These are phyloP conservation scores for Sinocyclocheilus maitianheensis DNA, from an alignment of 2,113 vertebrate species.

Conservation along the genomic window DNA sequence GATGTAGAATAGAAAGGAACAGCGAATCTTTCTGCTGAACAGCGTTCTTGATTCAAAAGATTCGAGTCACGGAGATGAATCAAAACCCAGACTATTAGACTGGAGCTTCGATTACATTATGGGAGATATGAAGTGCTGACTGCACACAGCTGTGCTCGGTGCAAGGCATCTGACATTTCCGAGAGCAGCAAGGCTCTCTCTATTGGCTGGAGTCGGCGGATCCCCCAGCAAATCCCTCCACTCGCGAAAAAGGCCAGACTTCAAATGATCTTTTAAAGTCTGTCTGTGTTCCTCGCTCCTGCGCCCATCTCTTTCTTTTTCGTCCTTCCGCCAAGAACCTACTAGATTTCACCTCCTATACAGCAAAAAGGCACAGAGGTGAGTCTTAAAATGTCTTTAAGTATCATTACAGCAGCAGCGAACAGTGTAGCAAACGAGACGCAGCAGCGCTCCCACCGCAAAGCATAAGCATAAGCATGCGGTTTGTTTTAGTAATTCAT, in stretches of 20 bases:
- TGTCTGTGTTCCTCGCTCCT: neutral
- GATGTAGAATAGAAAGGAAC: neutral
- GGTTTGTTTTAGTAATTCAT: conserved; percentile 17
- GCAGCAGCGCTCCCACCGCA: neutral
- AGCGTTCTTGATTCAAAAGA: neutral
- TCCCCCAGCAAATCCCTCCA: conserved; percentile 16
- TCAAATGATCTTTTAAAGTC: conserved; percentile 36
- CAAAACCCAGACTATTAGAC: neutral
- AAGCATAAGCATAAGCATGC: too few species aligned
- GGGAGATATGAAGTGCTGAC: neutral
- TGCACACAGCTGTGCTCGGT: conserved; percentile 15
- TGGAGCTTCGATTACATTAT: neutral
- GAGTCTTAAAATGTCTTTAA: conserved; percentile 10
- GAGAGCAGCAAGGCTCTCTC: neutral
- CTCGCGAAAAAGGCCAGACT: conserved; percentile 30
- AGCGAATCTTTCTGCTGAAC: neutral
- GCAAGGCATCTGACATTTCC: conserved; percentile 19
- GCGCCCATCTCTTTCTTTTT: neutral
- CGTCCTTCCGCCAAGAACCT: neutral
- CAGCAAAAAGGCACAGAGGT: conserved; percentile 12
- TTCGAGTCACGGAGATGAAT: neutral
- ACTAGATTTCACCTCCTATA: neutral
- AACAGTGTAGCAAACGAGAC: neutral
- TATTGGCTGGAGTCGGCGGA: conserved; percentile 25
- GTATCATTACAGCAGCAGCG: neutral